Conservation (phyloP, 2,113 vertebrate species). For the Neopipo cinnamomea region DNA sequence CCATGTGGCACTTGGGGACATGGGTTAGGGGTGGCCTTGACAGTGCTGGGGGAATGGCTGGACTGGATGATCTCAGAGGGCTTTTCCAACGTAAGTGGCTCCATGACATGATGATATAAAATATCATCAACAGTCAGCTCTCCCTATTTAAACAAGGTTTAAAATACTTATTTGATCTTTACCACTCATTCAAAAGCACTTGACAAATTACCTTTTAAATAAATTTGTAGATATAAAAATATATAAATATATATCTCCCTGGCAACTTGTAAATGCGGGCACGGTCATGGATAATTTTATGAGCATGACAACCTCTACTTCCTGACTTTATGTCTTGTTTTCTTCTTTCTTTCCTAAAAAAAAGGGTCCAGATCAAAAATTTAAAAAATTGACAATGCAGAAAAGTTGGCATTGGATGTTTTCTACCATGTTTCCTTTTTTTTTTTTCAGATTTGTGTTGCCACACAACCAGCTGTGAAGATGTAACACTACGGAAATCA, state of each 20-base stretch:
- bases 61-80: rapidly evolving
- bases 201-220: background rate
- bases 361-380: background rate
- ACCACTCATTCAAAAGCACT: background rate
- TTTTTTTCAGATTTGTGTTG: background rate
- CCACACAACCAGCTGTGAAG: background rate
- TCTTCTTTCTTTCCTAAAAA: background rate
- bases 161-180: background rate
- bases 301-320: background rate
- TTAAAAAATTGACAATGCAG: background rate
- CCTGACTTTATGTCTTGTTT: background rate
- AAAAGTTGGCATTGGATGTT: background rate
- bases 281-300: background rate
- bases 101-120: background rate
- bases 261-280: background rate
- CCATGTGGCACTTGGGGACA: background rate
- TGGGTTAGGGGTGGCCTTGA: background rate
- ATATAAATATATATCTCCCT: background rate
- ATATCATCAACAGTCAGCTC: background rate
- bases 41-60: background rate
- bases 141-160: background rate
- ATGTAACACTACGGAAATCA: background rate
- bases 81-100: background rate
- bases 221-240: background rate
- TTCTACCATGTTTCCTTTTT: rapidly evolving